phyloP scores from a whole-genome alignment of 53 echinoderm and acorn worm species.

The Apostichopus leukothele region DNA sequence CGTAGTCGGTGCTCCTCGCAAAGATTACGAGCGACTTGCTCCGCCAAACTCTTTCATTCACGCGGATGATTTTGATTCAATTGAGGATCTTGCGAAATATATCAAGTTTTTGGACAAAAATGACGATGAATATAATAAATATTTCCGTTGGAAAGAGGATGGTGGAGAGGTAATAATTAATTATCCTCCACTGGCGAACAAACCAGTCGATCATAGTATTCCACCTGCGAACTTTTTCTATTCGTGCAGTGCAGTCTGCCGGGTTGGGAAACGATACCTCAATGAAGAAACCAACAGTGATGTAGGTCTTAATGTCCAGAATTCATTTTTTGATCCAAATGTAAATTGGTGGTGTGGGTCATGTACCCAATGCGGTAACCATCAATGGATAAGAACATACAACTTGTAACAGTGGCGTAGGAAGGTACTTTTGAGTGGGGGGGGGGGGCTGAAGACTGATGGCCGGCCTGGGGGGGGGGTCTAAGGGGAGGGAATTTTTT shows the following conservation, averaged over 20 bases:
- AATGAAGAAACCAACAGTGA: not conserved
- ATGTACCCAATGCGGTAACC: not conserved
- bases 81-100: constrained; percentile 7
- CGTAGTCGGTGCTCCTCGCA: constrained; percentile 12
- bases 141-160: constrained; percentile 15
- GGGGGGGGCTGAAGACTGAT: no score
- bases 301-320: not conserved
- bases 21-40: constrained; percentile 16
- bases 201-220: not conserved
- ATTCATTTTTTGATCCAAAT: not conserved
- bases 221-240: constrained; percentile 1
- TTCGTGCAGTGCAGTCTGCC: not conserved
- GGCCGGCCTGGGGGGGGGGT: no score
- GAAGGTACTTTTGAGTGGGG: no score
- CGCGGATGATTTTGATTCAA: constrained; percentile 8
- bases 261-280: not conserved
- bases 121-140: not conserved
- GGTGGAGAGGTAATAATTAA: not conserved
- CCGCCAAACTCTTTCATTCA: constrained; percentile 18
- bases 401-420: no score
- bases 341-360: constrained; percentile 15
- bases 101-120: not conserved
- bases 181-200: not conserved
- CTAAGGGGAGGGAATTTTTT: no score
- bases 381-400: not conserved